phyloP scores from a whole-genome alignment of 2,113 vertebrate species.

The Lamprologus tigripictilis region DNA sequence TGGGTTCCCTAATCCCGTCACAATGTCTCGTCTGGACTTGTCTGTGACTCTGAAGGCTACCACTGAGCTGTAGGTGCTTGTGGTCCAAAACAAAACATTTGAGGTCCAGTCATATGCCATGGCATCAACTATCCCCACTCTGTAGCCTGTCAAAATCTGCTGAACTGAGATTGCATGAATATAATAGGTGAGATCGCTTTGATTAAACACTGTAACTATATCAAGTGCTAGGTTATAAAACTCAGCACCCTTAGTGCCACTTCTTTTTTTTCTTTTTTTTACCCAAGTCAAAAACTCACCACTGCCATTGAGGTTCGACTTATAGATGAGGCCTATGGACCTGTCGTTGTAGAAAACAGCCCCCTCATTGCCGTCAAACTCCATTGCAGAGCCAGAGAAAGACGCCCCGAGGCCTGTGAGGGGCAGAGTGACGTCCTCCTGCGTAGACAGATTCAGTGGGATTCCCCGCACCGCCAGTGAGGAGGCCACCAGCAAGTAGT shows the following conservation, averaged over 20 bases:
- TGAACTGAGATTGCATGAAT: constrained; percentile 28
- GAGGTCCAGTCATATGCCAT: constrained; percentile 73
- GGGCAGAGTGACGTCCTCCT: constrained; percentile 65
- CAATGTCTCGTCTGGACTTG: constrained; percentile 60
- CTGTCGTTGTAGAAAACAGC: constrained; percentile 61
- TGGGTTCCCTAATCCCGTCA: constrained; percentile 47
- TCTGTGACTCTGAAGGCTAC: constrained; percentile 58
- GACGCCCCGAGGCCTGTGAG: constrained; percentile 31
- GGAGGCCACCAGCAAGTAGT: constrained; percentile 58
- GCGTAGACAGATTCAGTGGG: constrained; percentile 53
- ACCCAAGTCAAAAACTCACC: constrained; percentile 11
- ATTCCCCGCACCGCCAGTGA: constrained; percentile 55
- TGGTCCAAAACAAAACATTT: constrained; percentile 68
- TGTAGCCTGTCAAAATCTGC: constrained; percentile 59
- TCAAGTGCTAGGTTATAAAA: neutral
- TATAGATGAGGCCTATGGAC: constrained; percentile 51
- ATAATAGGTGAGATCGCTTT: neutral
- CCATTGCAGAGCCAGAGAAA: constrained; percentile 59
- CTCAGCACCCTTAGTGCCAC: neutral
- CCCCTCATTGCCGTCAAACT: constrained; percentile 55
- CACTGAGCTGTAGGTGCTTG: constrained; percentile 37
- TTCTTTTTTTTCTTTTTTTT: neutral
- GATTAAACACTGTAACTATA: neutral
- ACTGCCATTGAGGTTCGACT: constrained; percentile 61
- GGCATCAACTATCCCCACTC: constrained; percentile 47